phyloP scores from a whole-genome alignment of 2,797 vertebrate genomes.

The Melanotaenia pygmaea region DNA sequence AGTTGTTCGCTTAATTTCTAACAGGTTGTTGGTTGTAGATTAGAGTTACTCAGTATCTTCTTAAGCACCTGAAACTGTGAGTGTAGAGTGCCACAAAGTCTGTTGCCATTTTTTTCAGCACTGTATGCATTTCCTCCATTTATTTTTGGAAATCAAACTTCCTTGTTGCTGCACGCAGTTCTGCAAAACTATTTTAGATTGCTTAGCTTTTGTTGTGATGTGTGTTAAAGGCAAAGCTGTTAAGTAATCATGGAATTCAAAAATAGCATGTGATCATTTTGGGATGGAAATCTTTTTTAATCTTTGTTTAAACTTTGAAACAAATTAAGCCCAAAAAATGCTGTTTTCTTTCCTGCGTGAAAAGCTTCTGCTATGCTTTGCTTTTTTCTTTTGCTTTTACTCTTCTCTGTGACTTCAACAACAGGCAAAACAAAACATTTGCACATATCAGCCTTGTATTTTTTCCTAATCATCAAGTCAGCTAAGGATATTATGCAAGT shows the following conservation, averaged over 20 bases:
- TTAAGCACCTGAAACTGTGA: slow-evolving; percentile 9
- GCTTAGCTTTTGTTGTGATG: background rate
- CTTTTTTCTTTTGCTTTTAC: slow-evolving; percentile 37
- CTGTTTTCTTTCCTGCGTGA: slow-evolving; percentile 5
- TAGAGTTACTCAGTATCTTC: slow-evolving; percentile 7
- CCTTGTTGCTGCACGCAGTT: slow-evolving; percentile 21
- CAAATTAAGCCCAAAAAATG: background rate
- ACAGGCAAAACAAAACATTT: background rate
- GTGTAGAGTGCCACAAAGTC: slow-evolving; percentile 10
- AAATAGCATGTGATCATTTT: background rate
- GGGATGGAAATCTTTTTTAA: background rate
- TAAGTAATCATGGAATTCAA: background rate
- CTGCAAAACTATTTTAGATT: slow-evolving; percentile 8
- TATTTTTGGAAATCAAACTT: slow-evolving; percentile 47
- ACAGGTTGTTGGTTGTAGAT: slow-evolving; percentile 21
- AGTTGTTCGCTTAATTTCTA: slow-evolving; percentile 27
- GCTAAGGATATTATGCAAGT: background rate
- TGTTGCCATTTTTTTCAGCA: slow-evolving; percentile 24
- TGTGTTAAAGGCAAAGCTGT: background rate
- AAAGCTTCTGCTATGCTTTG: background rate
- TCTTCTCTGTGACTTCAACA: slow-evolving; percentile 15
- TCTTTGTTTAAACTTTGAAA: background rate
- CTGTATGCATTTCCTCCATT: slow-evolving; percentile 30
- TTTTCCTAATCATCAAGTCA: slow-evolving; percentile 2
- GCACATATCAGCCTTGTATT: background rate